Base-by-base conservation (phyloP, 2,113 vertebrate species). In the Caloenas nicobarica region DNA sequence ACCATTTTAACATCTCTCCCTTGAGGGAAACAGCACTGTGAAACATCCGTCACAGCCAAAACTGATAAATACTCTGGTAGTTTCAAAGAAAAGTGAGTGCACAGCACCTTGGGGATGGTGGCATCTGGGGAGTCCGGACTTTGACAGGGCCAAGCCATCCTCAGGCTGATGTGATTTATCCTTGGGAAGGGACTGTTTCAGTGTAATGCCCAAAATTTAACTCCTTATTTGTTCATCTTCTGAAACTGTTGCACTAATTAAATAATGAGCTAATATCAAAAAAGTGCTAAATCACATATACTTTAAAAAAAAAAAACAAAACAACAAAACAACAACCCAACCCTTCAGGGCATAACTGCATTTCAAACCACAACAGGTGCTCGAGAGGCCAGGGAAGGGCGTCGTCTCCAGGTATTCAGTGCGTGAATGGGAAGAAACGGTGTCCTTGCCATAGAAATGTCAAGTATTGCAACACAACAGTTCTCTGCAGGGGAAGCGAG, bases 201-300 rank as follows among this genome's bases (percentile, higher is more conserved):
- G 72, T 53, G 76, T 85, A 97, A 97, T 95, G 96, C 97, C 97
- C 97, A 78, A 56, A 57, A 80, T 78, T 72, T 85, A 92, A 89
- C 96, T 96, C 97, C 97, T 89, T 25, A 33, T 74, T 93, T 94
- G 88, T 95, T 97, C 95, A 66, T 76, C 88, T 92, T 95, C 92
- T 72, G 68, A 93, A 96, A 88, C n/a, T 16, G 70, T 88, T 54
- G 81, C 89, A 33, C 89, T 91, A 91, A 90, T 96, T 97, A 96
- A 96, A 96, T 96, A 95, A 94, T 62, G 85, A 97, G 91, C 95
- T 97, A 97, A 91, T 96, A 96, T 96, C 65, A 96, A 96, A 96
- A 97, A 97, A 97, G 97, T 97, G 97, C 97, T 97, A 96, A 93
- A 92, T 96, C 91, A 96, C 96, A 93, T 90, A 92, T 77, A 93